phyloP scores from a whole-genome alignment of 2,888 invertebrate species.

The Lasioglossum lativentre region DNA sequence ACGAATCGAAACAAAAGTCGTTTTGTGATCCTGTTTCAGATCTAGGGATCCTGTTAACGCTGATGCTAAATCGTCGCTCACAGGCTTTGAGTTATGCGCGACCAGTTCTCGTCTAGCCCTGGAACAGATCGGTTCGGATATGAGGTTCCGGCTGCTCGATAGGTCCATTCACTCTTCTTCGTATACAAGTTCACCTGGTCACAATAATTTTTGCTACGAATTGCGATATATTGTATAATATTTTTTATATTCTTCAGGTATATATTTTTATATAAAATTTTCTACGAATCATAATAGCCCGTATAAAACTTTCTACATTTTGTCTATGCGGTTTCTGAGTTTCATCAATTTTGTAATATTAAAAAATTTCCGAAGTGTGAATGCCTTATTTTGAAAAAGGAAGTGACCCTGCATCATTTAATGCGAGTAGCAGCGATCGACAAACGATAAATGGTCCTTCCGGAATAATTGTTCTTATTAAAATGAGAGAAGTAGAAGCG shows the following conservation, averaged over 20 bases:
- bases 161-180: background rate
- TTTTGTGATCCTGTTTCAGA: conserved; percentile 13
- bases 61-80: conserved; percentile 11
- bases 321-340: background rate
- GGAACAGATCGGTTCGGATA: background rate
- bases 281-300: background rate
- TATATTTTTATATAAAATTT: background rate
- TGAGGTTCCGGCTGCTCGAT: background rate
- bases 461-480: background rate
- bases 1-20: conserved; percentile 52
- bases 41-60: background rate
- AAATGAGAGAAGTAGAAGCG: background rate
- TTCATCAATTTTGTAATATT: background rate
- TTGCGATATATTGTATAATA: background rate
- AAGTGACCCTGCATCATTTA: background rate
- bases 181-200: background rate
- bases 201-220: background rate
- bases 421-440: background rate
- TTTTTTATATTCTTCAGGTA: no score
- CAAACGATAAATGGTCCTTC: background rate
- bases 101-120: conserved; percentile 5
- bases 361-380: background rate
- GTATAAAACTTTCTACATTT: background rate
- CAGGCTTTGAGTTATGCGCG: background rate
- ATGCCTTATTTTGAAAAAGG: background rate